Conservation (phyloP, 2,888 invertebrate species). For the Dasysyrphus albostriatus region DNA sequence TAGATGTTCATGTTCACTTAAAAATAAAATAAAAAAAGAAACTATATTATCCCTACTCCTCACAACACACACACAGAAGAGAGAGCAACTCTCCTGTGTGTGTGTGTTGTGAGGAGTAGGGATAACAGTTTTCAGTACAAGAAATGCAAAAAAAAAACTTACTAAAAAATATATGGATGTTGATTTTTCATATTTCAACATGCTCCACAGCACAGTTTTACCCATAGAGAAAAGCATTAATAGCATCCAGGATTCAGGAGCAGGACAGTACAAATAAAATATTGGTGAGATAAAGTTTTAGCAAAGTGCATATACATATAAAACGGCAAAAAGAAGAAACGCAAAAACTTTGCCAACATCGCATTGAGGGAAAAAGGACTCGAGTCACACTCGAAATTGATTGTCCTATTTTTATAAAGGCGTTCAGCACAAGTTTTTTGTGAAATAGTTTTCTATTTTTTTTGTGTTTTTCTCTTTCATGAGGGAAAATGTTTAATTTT, state of each 20-base stretch:
- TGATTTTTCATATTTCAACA: constrained; percentile 66
- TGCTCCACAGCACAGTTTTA: constrained; percentile 36
- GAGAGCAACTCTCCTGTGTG: constrained; percentile 3
- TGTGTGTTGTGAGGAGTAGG: constrained; percentile 19
- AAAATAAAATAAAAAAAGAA: not conserved
- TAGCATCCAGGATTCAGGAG: not conserved
- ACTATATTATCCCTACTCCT: too few relatives aligned
- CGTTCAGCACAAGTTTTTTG: constrained; percentile 38
- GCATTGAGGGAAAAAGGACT: constrained; percentile 39
- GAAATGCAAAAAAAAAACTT: constrained; percentile 19
- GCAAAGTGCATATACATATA: constrained; percentile 18
- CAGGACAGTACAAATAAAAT: constrained; percentile 42
- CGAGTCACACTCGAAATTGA: constrained; percentile 67
- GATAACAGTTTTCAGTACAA: constrained; percentile 35
- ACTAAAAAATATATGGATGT: constrained; percentile 55
- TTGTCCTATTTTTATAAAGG: constrained; percentile 63
- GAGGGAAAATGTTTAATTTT: constrained; percentile 31
- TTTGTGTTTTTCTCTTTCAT: constrained; percentile 5
- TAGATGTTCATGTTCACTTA: constrained; percentile 4
- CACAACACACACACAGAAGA: too few relatives aligned
- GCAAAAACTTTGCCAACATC: constrained; percentile 41
- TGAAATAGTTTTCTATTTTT: constrained; percentile 4
- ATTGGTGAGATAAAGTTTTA: constrained; percentile 63
- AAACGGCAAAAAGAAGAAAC: constrained; percentile 3
- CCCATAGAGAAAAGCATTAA: constrained; percentile 19